These are phyloP conservation scores for Macrochelys suwanniensis DNA, from an alignment of 2,797 vertebrate genomes.

Conservation along the genomic window DNA sequence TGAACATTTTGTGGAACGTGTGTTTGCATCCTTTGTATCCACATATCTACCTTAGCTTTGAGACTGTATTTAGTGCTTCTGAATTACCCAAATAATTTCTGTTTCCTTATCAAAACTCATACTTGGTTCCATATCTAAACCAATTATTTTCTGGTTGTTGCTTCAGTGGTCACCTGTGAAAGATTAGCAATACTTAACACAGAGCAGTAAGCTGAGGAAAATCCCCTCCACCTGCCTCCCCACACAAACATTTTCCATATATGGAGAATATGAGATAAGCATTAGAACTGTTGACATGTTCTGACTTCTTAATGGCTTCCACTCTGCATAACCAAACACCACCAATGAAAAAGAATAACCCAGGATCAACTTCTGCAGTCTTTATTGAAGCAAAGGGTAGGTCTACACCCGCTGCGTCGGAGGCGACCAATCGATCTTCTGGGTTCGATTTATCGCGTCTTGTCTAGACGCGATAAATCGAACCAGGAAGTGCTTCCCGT, in stretches of 20 bases:
- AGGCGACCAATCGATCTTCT: too few species aligned
- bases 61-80: not conserved
- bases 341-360: not conserved
- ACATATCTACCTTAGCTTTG: not conserved
- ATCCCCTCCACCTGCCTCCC: not conserved
- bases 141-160: not conserved
- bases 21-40: not conserved
- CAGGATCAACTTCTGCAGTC: not conserved
- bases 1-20: not conserved
- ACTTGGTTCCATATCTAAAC: not conserved
- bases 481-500: too few species aligned
- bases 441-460: too few species aligned
- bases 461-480: too few species aligned
- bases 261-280: not conserved
- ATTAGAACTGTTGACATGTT: not conserved
- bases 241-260: not conserved
- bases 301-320: not conserved
- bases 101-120: not conserved
- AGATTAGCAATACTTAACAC: not conserved
- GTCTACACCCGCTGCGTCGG: too few species aligned
- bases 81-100: not conserved
- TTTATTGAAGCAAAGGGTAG: not conserved
- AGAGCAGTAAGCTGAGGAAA: not conserved
- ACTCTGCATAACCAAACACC: not conserved
- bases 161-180: fast-evolving